These are phyloP conservation scores for Cherax destructor DNA, from an alignment of 1,140 invertebrate species.

Conservation along the genomic window DNA sequence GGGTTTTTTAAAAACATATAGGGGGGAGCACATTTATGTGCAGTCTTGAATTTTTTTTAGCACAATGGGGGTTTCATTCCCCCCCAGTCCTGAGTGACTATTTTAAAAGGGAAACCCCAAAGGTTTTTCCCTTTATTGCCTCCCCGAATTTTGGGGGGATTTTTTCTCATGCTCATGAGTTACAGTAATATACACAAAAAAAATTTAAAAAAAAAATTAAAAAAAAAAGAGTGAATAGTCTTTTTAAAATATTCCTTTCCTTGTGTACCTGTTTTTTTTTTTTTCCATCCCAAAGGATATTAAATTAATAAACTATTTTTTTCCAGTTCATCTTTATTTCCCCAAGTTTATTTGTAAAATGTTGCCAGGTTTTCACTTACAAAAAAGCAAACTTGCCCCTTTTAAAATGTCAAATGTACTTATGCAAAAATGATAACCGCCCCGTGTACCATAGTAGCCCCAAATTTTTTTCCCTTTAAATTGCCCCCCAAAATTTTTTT, in stretches of 20 bases:
- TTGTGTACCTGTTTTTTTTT: constrained; percentile 42
- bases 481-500: too few relatives aligned
- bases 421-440: background rate
- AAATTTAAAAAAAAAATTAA: background rate
- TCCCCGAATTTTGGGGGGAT: background rate
- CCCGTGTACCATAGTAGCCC: background rate
- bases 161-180: background rate
- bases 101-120: background rate
- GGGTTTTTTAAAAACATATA: background rate
- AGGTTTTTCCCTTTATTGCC: background rate
- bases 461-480: background rate
- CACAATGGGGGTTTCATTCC: constrained; percentile 12
- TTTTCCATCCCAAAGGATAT: constrained; percentile 7
- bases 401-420: background rate
- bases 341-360: background rate
- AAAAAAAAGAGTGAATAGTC: background rate
- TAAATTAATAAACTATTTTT: constrained; percentile 61
- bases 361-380: background rate
- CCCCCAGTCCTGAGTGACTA: constrained; percentile 7
- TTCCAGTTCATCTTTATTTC: background rate
- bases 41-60: background rate
- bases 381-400: background rate
- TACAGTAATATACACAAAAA: background rate
- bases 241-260: background rate
- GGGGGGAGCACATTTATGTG: background rate